Base-by-base conservation (phyloP, 1,140 invertebrate species). In the Drosophila varians region DNA sequence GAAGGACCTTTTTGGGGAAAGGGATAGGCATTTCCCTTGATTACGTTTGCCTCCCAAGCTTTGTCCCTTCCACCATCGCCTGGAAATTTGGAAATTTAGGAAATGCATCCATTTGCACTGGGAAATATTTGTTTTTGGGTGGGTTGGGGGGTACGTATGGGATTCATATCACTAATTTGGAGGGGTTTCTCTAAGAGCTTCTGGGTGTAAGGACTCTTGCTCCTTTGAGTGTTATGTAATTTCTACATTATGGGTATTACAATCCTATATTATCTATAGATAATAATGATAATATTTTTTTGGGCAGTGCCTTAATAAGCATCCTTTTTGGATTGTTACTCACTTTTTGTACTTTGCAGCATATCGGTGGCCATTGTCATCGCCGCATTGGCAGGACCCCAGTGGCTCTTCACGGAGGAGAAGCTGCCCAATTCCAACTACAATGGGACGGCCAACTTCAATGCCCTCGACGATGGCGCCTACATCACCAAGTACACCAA, bases 361-460 rank as follows among this genome's bases (percentile, higher is more conserved):
- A 87, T 91, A 47, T 91, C 90, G 14, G 84, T 91, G 48, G 90
- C 90, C 42, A 90, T 91, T 62, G 84, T 91, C 45, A 82, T 91
- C 26, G 90, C 90, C 12, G 89, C 90, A 4, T 16, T 91, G 14
- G 90, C 90, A 3, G 90, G 90, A 6, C 90, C 90, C 18, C 90
- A 91, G 23, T 91, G 90, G 90, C 84, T 91, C 14, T 90, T 89
- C 9, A 91, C 90, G 4, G 90, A 91, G 73, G 90, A 91, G 46
- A 91, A 90, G 72, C 34, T 90, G 16, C 77, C 89, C 38, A 91
- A 91, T 60, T 48, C 43, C 12, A 87, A 89, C 34, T 91, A 90
- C 47, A 91, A 91, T 60, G 90, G 90, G 4, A 91, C 90, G 6
- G 77, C 90, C 21, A 91, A 91, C 31, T 90, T 89, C 23, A 90